These are phyloP conservation scores for Neosalanx taihuensis DNA, from an alignment of 2,797 vertebrate species.

Conservation along the genomic window DNA sequence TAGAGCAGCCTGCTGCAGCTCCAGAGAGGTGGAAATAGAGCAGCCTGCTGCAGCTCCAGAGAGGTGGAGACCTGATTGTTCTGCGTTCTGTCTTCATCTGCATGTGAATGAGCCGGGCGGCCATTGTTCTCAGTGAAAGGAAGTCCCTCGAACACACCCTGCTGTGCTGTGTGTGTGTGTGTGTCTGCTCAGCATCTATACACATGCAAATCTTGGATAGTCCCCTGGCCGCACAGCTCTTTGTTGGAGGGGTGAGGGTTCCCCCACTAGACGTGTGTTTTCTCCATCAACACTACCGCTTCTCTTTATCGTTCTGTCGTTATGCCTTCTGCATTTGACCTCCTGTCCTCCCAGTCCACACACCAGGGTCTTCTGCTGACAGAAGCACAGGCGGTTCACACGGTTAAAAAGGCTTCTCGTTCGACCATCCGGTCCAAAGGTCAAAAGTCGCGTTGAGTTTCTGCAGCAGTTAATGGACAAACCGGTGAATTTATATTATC, in stretches of 20 bases:
- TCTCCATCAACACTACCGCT: slow-evolving; percentile 22
- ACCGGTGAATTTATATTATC: not conserved
- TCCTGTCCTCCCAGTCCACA: slow-evolving; percentile 34
- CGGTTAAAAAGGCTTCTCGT: not conserved
- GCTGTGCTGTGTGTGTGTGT: slow-evolving; percentile 2
- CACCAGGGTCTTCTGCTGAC: slow-evolving; percentile 26
- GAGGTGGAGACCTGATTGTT: slow-evolving; percentile 7
- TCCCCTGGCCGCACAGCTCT: slow-evolving; percentile 41
- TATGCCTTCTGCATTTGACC: slow-evolving; percentile 46
- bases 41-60: too few species aligned
- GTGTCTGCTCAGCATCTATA: slow-evolving; percentile 25
- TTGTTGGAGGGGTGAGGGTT: slow-evolving; percentile 48
- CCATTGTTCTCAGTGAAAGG: slow-evolving; percentile 20
- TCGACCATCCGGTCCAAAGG: not conserved
- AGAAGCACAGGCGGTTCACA: not conserved
- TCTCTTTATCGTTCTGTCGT: slow-evolving; percentile 39
- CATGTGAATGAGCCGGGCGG: slow-evolving; percentile 3
- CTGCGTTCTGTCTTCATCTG: not conserved
- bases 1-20: too few species aligned
- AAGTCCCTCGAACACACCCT: slow-evolving; percentile 12
- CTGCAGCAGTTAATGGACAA: not conserved
- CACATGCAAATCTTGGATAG: slow-evolving; percentile 56
- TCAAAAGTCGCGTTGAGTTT: not conserved
- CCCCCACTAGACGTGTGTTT: slow-evolving; percentile 33
- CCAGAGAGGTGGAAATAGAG: too few species aligned